These are phyloP conservation scores for Myocastor coypus DNA, from an alignment of 2,113 vertebrate genomes.

Conservation along the genomic window DNA sequence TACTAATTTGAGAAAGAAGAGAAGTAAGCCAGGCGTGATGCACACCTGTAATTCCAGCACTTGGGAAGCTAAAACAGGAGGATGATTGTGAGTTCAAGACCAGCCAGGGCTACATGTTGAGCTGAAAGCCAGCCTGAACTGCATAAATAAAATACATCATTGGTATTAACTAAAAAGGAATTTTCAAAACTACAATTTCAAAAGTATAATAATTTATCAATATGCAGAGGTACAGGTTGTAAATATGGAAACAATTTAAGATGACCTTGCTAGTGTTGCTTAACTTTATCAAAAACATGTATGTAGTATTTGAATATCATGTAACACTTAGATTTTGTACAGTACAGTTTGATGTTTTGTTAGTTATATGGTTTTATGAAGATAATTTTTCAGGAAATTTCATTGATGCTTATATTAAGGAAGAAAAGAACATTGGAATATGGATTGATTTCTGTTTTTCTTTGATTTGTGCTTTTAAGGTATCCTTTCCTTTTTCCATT, in stretches of 20 bases:
- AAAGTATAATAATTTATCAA: not conserved
- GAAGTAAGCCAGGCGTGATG: not conserved
- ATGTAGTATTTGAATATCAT: not conserved
- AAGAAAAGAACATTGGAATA: not conserved
- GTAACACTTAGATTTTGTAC: not conserved
- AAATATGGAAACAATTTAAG: not conserved
- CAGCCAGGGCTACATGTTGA: too few relatives aligned
- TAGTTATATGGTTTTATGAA: conserved; percentile 3
- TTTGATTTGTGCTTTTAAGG: conserved; percentile 38
- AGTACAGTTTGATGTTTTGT: not conserved
- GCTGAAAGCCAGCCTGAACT: too few relatives aligned
- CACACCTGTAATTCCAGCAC: too few relatives aligned
- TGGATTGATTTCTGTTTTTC: not conserved
- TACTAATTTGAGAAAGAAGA: conserved; percentile 5
- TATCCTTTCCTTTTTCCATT: not conserved
- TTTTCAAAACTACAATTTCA: not conserved
- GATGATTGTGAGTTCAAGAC: too few relatives aligned
- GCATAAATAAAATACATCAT: not conserved
- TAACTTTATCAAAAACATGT: not conserved
- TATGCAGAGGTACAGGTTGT: not conserved
- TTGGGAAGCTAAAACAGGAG: too few relatives aligned
- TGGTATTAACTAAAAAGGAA: not conserved
- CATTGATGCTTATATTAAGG: not conserved
- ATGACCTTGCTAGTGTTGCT: not conserved
- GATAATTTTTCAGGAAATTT: not conserved